phyloP scores from a whole-genome alignment of 1,140 invertebrate species.

The Drosophila eugracilis region DNA sequence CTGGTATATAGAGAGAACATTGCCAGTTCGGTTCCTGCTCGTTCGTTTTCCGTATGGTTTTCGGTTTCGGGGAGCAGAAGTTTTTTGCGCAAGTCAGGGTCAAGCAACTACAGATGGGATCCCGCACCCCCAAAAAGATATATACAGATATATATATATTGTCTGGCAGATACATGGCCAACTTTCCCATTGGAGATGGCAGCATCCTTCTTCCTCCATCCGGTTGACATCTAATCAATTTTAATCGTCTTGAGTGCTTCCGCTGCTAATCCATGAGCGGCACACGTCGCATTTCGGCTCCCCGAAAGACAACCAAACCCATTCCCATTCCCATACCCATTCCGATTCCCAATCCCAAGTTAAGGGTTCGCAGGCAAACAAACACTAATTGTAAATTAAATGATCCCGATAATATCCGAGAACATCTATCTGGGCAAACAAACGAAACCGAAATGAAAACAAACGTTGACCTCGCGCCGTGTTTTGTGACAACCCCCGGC shows the following conservation, averaged over 20 bases:
- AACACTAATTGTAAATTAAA: slow-evolving; percentile 83
- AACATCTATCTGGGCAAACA: slow-evolving; percentile 70
- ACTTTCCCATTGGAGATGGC: slow-evolving; percentile 8
- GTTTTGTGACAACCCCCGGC: slow-evolving; percentile 36
- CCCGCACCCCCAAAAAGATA: slow-evolving; percentile 12
- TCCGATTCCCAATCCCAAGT: slow-evolving; percentile 9
- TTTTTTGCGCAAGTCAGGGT: slow-evolving; percentile 80
- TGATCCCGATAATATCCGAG: slow-evolving; percentile 83
- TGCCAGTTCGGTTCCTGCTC: slow-evolving; percentile 36
- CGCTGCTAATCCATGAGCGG: slow-evolving; percentile 36
- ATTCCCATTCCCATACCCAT: slow-evolving; percentile 1
- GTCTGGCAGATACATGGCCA: slow-evolving; percentile 9
- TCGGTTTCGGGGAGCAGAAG: slow-evolving; percentile 29
- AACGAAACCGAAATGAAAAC: slow-evolving; percentile 72
- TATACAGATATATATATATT: neutral
- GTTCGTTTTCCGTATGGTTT: slow-evolving; percentile 45
- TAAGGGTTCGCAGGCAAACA: slow-evolving; percentile 28
- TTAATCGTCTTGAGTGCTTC: slow-evolving; percentile 62
- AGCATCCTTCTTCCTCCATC: slow-evolving; percentile 12
- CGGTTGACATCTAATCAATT: slow-evolving; percentile 39
- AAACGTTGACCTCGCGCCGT: slow-evolving; percentile 68
- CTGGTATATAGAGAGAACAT: slow-evolving; percentile 64
- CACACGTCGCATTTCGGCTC: slow-evolving; percentile 19
- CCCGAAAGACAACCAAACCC: neutral
- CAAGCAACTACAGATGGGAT: slow-evolving; percentile 62